Evolutionary conservation across 2,113 vertebrate species (phyloP).

Genomic region (Gymnocephalus cernua): DNA sequence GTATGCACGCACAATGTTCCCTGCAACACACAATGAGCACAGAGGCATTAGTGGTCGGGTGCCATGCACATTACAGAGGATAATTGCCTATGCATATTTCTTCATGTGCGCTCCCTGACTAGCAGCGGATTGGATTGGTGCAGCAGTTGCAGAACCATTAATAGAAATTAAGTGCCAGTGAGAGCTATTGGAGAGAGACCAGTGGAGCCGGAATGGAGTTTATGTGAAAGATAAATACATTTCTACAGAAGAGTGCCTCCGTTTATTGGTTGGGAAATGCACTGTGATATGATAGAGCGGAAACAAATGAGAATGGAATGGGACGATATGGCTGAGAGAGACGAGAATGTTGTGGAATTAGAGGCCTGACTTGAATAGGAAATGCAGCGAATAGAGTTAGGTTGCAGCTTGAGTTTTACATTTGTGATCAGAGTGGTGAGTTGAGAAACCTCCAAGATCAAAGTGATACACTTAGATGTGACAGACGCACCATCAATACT

Average conservation of each 20-base stretch:
- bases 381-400: constrained; percentile 47
- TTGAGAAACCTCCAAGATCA: constrained; percentile 7
- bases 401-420: constrained; percentile 18
- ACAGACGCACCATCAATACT: constrained; percentile 26
- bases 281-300: constrained; percentile 82
- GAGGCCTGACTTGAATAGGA: constrained; percentile 74
- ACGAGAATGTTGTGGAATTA: constrained; percentile 67
- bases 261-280: constrained; percentile 86
- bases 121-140: constrained; percentile 76
- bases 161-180: constrained; percentile 86
- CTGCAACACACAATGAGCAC: constrained; percentile 72
- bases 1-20: constrained; percentile 55
- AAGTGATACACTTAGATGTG: constrained; percentile 12
- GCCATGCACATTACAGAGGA: constrained; percentile 77
- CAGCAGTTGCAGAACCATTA: constrained; percentile 84
- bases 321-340: constrained; percentile 74
- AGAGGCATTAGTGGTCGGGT: constrained; percentile 74
- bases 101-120: constrained; percentile 72
- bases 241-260: constrained; percentile 84
- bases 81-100: constrained; percentile 85
- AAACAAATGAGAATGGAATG: constrained; percentile 82
- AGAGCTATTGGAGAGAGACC: constrained; percentile 82
- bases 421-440: constrained; percentile 17
- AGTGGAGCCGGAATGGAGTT: constrained; percentile 78
- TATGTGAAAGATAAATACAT: constrained; percentile 86